Percentiles rank a stretch among this genome's conserved stretches.
phyloP scores from a whole-genome alignment of 1,140 invertebrate genomes.

The Bombus impatiens region DNA sequence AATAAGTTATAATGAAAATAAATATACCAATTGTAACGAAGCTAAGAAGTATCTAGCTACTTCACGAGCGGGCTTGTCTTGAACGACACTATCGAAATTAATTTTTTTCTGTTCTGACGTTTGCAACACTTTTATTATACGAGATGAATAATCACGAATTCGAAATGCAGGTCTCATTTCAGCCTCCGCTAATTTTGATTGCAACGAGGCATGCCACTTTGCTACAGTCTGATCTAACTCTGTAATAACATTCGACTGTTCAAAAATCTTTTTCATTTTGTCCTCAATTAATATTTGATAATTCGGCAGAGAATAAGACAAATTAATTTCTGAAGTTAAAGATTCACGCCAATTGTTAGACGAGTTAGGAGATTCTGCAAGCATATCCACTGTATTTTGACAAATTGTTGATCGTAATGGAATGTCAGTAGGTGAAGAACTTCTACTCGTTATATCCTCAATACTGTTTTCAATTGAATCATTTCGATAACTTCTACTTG shows the following conservation, averaged over 20 bases:
- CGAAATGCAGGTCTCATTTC: constrained; percentile 70
- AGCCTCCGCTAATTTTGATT: constrained; percentile 69
- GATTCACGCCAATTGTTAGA: constrained; percentile 17
- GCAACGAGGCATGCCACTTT: constrained; percentile 75
- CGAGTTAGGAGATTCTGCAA: neutral
- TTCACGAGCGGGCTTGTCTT: constrained; percentile 66
- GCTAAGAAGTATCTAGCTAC: constrained; percentile 76
- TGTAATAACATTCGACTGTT: constrained; percentile 62
- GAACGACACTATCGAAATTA: constrained; percentile 67
- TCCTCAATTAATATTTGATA: constrained; percentile 63
- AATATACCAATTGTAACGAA: constrained; percentile 74
- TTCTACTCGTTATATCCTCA: constrained; percentile 6
- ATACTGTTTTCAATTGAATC: neutral
- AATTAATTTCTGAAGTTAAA: constrained; percentile 8
- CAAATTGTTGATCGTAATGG: neutral
- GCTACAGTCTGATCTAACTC: constrained; percentile 70
- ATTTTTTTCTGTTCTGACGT: constrained; percentile 51
- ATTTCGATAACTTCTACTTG: neutral
- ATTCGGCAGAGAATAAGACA: constrained; percentile 45
- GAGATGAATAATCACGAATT: constrained; percentile 72
- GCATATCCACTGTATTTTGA: neutral
- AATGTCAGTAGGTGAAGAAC: neutral
- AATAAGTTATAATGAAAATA: constrained; percentile 6
- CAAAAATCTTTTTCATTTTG: constrained; percentile 67
- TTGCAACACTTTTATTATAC: constrained; percentile 67